phyloP scores from a whole-genome alignment of 2,113 vertebrate genomes.

The Aptenodytes patagonicus region DNA sequence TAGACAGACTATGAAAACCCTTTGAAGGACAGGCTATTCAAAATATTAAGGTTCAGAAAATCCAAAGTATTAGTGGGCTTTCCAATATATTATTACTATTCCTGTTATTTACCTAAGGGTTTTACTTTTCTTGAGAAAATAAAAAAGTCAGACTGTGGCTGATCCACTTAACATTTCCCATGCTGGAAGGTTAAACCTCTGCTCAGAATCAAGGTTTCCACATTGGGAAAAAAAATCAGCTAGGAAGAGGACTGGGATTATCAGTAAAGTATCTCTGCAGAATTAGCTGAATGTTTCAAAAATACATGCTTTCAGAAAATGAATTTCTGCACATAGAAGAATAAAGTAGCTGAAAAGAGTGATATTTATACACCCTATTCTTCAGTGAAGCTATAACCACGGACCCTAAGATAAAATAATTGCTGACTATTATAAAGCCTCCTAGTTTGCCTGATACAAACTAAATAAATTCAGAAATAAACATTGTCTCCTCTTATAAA shows the following conservation, averaged over 20 bases:
- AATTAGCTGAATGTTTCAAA: neutral
- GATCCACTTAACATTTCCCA: conserved; percentile 2
- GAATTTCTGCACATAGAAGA: neutral
- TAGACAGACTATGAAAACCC: neutral
- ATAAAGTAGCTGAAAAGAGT: neutral
- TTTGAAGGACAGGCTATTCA: conserved; percentile 3
- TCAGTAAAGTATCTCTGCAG: neutral
- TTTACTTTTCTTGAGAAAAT: conserved; percentile 13
- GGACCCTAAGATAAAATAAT: neutral
- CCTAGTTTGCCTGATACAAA: neutral
- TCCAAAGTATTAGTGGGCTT: neutral
- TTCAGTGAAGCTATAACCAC: neutral
- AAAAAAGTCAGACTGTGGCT: neutral
- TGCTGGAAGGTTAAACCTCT: neutral
- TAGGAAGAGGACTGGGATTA: neutral
- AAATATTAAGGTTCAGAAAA: conserved; percentile 33
- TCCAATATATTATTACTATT: conserved; percentile 2
- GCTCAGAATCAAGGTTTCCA: neutral
- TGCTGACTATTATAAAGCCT: neutral
- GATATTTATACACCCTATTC: neutral
- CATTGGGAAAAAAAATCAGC: neutral
- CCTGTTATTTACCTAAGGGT: conserved; percentile 31
- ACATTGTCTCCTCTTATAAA: neutral
- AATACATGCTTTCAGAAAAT: neutral
- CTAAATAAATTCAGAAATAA: neutral